Evolutionary conservation across 2,888 invertebrate species (phyloP).

Genomic region (Dasysyrphus albostriatus): DNA sequence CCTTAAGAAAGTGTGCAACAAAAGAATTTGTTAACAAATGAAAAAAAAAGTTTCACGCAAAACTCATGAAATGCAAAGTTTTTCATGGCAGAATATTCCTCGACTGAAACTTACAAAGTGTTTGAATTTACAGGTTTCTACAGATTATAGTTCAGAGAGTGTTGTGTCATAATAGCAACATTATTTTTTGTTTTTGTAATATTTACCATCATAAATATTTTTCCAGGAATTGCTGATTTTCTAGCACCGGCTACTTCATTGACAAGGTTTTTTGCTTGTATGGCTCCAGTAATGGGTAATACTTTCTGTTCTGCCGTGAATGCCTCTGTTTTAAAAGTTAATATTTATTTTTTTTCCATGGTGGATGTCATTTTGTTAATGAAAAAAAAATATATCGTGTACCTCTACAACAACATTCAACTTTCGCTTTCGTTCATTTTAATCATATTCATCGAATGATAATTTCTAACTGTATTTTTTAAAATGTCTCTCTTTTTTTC

Average conservation of each 20-base stretch:
- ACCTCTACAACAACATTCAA: background rate
- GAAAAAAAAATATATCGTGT: slow-evolving; percentile 1
- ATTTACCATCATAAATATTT: slow-evolving; percentile 26
- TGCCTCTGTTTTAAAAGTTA: slow-evolving; percentile 31
- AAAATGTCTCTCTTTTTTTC: slow-evolving; percentile 12
- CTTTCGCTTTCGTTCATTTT: slow-evolving; percentile 43
- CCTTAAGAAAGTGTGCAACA: too few relatives aligned
- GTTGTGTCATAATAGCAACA: background rate
- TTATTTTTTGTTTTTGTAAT: background rate
- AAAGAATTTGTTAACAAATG: too few relatives aligned
- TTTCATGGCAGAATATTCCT: too few relatives aligned
- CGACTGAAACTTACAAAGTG: too few relatives aligned
- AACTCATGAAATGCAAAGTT: too few relatives aligned
- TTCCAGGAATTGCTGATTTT: slow-evolving; percentile 77
- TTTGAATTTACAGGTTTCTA: background rate
- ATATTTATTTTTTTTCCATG: slow-evolving; percentile 27
- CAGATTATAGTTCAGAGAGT: background rate
- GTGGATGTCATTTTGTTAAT: slow-evolving; percentile 51
- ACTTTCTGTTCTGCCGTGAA: slow-evolving; percentile 36
- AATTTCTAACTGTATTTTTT: slow-evolving; percentile 27
- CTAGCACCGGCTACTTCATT: slow-evolving; percentile 79
- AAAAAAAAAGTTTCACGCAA: too few relatives aligned
- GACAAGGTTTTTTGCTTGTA: slow-evolving; percentile 82
- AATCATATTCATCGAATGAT: slow-evolving; percentile 35
- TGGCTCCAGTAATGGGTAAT: slow-evolving; percentile 84